Percentiles rank a stretch among this genome's conserved stretches.
Evolutionary conservation across 1,140 invertebrate genomes (phyloP).

Genomic region (Colletes latitarsis): DNA sequence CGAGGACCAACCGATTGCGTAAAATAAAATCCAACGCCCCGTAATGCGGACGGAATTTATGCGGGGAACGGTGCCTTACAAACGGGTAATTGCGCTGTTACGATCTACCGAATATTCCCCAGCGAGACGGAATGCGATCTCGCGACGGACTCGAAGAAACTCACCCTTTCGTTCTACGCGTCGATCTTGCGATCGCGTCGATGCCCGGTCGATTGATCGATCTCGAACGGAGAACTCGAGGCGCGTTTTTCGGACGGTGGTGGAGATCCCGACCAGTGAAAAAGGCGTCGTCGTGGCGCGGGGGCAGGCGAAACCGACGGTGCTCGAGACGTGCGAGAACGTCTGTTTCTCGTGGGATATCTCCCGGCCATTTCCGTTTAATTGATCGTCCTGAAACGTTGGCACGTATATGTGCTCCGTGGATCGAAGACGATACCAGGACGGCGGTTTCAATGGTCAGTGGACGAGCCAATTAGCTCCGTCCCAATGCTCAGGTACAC

Average conservation of each 20-base stretch:
- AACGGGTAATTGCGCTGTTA: constrained; percentile 16
- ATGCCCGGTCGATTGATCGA: no score
- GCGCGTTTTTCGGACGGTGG: no score
- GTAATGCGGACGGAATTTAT: constrained; percentile 56
- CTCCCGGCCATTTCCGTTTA: constrained; percentile 75
- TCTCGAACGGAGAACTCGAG: no score
- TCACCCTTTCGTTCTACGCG: no score
- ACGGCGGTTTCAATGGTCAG: constrained; percentile 70
- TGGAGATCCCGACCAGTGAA: not conserved
- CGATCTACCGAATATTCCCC: not conserved
- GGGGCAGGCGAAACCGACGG: constrained; percentile 24
- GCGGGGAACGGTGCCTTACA: constrained; percentile 19
- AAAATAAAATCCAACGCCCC: constrained; percentile 52
- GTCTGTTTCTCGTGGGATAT: constrained; percentile 71
- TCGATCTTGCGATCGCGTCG: no score
- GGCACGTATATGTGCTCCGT: constrained; percentile 63
- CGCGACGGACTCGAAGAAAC: no score
- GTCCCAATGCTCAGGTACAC: constrained; percentile 72
- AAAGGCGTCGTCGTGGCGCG: not conserved
- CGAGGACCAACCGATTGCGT: constrained; percentile 53
- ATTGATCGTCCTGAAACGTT: constrained; percentile 73
- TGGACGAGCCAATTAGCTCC: constrained; percentile 75
- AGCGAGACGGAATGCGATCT: not conserved
- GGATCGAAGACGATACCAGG: constrained; percentile 64
- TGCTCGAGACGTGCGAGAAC: constrained; percentile 64